These are phyloP conservation scores for Sula dactylatra DNA, from an alignment of 2,113 vertebrate species.

Conservation along the genomic window DNA sequence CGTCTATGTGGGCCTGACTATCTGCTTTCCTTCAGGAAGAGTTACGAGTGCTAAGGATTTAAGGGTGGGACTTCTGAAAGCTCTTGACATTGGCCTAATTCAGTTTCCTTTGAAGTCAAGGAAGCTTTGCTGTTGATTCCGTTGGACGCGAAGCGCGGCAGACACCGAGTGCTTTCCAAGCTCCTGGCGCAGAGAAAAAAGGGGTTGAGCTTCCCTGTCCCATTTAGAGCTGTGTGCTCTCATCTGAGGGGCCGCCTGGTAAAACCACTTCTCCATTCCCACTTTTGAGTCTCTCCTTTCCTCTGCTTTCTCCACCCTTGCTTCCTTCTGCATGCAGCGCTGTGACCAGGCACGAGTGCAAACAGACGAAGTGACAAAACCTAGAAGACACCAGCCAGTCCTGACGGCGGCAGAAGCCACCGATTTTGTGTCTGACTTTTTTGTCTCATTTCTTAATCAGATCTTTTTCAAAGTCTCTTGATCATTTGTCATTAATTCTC, in stretches of 20 bases:
- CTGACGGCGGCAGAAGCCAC: fast-evolving
- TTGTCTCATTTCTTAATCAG: background rate
- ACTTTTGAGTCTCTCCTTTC: background rate
- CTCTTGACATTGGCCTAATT: background rate
- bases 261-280: background rate
- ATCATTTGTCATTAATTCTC: background rate
- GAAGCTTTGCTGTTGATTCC: background rate
- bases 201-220: background rate
- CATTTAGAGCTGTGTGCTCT: background rate
- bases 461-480: background rate
- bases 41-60: background rate
- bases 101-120: background rate
- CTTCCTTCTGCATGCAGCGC: background rate
- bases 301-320: background rate
- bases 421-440: background rate
- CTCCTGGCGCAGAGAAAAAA: background rate
- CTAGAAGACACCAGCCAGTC: background rate
- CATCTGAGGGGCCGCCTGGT: background rate
- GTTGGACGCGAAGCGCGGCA: background rate
- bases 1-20: background rate
- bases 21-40: constrained; percentile 41
- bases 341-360: fast-evolving
- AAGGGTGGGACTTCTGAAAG: constrained; percentile 2
- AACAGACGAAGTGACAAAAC: background rate
- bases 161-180: background rate